A percentile compares a stretch with the other conserved stretches of the same genome.
Conservation (phyloP, 1,140 invertebrate genomes). For the Heliconius hermathena region DNA sequence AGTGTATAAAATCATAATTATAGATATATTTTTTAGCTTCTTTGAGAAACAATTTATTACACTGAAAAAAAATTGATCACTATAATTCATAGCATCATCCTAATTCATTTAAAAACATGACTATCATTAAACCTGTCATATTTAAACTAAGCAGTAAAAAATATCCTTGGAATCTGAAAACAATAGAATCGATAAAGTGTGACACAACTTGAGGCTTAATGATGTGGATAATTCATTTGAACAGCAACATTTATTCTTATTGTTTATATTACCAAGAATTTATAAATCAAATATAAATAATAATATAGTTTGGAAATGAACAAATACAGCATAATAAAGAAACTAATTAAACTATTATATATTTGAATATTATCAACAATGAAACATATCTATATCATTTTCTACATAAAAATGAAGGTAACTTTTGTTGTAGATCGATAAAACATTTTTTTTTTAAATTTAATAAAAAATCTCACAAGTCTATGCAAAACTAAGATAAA, state of each 20-base stretch:
- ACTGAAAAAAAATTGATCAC: no score
- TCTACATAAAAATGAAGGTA: not conserved
- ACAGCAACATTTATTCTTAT: not conserved
- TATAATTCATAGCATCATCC: no score
- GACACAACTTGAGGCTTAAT: constrained; percentile 6
- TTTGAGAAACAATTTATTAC: no score
- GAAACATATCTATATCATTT: not conserved
- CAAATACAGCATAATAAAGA: no score
- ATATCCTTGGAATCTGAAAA: constrained; percentile 6
- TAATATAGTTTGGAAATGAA: not conserved
- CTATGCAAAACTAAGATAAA: not conserved
- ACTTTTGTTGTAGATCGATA: no score
- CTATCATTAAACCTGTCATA: not conserved
- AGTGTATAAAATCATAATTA: no score
- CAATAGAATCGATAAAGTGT: constrained; percentile 16
- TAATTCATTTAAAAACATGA: no score
- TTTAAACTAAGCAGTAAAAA: not conserved
- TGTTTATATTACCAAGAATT: not conserved
- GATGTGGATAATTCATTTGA: not conserved
- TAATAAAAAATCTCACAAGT: not conserved
- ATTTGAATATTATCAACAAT: not conserved
- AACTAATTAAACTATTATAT: no score
- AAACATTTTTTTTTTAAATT: not conserved
- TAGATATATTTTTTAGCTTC: no score
- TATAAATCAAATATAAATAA: not conserved